Evolutionary conservation across 2,113 vertebrate genomes (phyloP), one percentile per base, ranked within the genome.

Genomic region (Lophius piscatorius): DNA sequence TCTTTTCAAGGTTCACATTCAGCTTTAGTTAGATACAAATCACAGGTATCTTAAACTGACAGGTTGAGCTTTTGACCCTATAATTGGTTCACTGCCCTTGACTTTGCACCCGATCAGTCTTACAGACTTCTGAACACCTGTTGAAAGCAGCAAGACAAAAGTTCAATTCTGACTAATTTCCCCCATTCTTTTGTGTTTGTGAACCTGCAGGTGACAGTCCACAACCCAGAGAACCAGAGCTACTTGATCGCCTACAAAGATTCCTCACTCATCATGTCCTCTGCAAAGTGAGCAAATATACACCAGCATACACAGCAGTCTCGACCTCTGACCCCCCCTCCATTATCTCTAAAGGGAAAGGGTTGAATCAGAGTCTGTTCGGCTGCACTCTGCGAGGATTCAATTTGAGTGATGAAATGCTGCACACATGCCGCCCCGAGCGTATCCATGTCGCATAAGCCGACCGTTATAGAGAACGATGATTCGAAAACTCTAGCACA

Each of bases 161-260:
- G 12, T 49, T 34, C 2, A 49, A 49, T 11, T 22, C 11, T 33
- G 29, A 28, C 26, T 28, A 8, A 35, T 35, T 35, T 6, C 11
- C 11, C 31, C 3, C 9, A 33, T 5, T 6, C 9, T 3, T 6
- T 33, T 9, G 11, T 35, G 12, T 60, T 23, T 56, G 5, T 51
- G 17, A 38, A 2, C 28, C 0, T 38, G 0, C 35, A 86, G 82
- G 81, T 87, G 51, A 86, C 85, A 0, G 87, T 85, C 70, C 95
- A 98, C 85, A 98, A 99, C 89, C 93, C 94, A 41, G 97, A 99
- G 85, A 99, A 98, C 89, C 96, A 98, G 89, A 92, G 94, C 89
- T 99, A 99, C 87, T 81, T 99, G 87, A 99, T 99, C 59, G 97
- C 97, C 21, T 99, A 98, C 88, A 98, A 98, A 82, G 96, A 98